phyloP scores from a whole-genome alignment of 1,140 invertebrate species.

The Planococcus citri region DNA sequence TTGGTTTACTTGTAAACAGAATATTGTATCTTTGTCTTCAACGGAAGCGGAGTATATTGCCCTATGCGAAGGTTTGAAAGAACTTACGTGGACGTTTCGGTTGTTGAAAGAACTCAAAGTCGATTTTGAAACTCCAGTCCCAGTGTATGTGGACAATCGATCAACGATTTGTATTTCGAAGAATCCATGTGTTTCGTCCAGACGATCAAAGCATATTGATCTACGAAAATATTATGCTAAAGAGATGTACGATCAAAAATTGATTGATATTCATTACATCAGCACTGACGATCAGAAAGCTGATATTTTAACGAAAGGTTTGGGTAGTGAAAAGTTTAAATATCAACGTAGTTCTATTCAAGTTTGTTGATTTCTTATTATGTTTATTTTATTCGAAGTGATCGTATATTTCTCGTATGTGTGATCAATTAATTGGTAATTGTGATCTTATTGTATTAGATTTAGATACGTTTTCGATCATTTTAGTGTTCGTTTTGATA shows the following conservation, averaged over 20 bases:
- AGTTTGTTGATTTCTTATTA: no score
- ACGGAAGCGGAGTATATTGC: constrained; percentile 22
- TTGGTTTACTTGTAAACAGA: constrained; percentile 14
- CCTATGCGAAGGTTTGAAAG: neutral
- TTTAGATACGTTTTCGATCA: no score
- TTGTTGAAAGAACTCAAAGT: constrained; percentile 18
- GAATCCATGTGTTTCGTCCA: constrained; percentile 30
- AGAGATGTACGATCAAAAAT: neutral
- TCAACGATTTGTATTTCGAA: constrained; percentile 21
- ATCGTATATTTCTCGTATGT: no score
- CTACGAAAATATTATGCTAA: constrained; percentile 26
- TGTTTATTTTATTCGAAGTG: no score
- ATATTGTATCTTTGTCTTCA: constrained; percentile 8
- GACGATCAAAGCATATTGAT: constrained; percentile 30
- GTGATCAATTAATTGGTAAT: no score
- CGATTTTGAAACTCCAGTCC: neutral
- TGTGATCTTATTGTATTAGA: no score
- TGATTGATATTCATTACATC: neutral
- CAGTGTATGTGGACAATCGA: constrained; percentile 22
- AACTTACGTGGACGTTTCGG: neutral
- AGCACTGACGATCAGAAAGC: neutral
- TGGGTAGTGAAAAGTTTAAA: neutral
- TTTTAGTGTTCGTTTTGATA: no score
- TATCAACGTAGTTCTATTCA: no score
- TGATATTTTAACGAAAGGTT: neutral